Conservation (phyloP, 2,888 invertebrate genomes). For the Drosophila prostipennis region DNA sequence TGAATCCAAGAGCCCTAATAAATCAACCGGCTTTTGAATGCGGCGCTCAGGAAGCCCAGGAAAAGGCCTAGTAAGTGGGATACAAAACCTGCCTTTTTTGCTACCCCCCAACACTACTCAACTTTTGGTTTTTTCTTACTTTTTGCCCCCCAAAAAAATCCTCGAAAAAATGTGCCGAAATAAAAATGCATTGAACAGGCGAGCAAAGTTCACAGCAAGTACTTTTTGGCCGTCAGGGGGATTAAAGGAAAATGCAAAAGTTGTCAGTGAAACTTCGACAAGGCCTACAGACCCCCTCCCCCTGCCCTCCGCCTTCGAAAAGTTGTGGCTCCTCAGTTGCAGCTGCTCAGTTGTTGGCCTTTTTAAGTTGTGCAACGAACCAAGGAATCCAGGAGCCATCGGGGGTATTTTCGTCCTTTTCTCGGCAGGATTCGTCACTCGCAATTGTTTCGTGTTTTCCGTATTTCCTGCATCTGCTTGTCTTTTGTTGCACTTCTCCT, state of each 20-base stretch:
- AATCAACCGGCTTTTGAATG: conserved; percentile 34
- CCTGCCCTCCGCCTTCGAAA: not conserved
- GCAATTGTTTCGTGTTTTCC: conserved; percentile 19
- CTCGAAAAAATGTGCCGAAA: conserved; percentile 61
- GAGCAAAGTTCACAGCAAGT: conserved; percentile 53
- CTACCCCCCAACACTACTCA: not conserved
- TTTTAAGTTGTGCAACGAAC: conserved; percentile 61
- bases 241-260: conserved; percentile 28
- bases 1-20: conserved; percentile 33
- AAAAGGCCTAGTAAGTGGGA: not conserved
- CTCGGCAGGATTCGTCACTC: conserved; percentile 49
- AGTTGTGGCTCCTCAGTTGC: conserved; percentile 19
- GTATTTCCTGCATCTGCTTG: conserved; percentile 33
- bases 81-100: not conserved
- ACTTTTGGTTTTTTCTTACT: not conserved
- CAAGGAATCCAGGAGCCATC: conserved; percentile 31
- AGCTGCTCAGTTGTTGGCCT: conserved; percentile 46
- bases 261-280: conserved; percentile 36
- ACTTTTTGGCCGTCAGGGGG: conserved; percentile 3
- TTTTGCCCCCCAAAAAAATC: conserved; percentile 16
- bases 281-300: conserved; percentile 16
- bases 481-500: conserved; percentile 22
- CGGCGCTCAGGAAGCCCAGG: conserved; percentile 39
- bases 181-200: conserved; percentile 71
- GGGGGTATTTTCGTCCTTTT: conserved; percentile 17